Evolutionary conservation across 2,797 vertebrate species (phyloP).

Genomic region (Enteromius thamalakanensis): DNA sequence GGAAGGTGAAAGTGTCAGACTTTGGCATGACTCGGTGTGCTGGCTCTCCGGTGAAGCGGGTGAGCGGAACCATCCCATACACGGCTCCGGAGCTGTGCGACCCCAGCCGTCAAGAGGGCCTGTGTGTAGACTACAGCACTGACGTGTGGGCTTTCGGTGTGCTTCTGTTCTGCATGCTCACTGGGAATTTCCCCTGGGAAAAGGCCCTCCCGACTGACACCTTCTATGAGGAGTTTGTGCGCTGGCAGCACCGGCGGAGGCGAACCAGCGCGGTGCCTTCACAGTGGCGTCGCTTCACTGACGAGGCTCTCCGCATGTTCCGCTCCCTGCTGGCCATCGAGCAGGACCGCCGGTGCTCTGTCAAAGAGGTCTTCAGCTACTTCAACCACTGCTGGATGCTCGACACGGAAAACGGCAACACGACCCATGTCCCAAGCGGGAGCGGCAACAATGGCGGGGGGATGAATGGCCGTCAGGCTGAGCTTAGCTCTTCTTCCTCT

Average conservation of each 20-base stretch:
- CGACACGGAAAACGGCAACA: constrained; percentile 73
- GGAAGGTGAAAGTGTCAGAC: constrained; percentile 85
- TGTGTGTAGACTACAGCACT: constrained; percentile 84
- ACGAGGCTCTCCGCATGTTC: constrained; percentile 84
- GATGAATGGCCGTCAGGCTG: constrained; percentile 37
- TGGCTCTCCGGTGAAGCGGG: constrained; percentile 83
- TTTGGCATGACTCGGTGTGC: constrained; percentile 85
- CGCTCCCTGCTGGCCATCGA: constrained; percentile 81
- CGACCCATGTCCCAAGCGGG: background rate
- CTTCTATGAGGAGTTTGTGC: constrained; percentile 86
- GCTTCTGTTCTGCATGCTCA: constrained; percentile 87
- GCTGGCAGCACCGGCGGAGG: constrained; percentile 79
- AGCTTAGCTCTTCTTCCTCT: constrained; percentile 60
- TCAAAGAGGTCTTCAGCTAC: constrained; percentile 83
- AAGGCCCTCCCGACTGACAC: constrained; percentile 82
- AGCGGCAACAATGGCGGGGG: constrained; percentile 54
- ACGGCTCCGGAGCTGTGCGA: constrained; percentile 86
- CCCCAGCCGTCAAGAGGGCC: constrained; percentile 80
- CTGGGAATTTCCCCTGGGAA: constrained; percentile 88
- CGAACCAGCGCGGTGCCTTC: constrained; percentile 76
- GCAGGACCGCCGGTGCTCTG: constrained; percentile 80
- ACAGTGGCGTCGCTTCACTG: constrained; percentile 84
- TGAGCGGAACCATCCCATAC: constrained; percentile 87
- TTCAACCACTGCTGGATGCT: constrained; percentile 85
- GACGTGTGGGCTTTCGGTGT: constrained; percentile 88